Evolutionary conservation across 1,140 invertebrate species (phyloP).

Genomic region (Macrobrachium rosenbergii): DNA sequence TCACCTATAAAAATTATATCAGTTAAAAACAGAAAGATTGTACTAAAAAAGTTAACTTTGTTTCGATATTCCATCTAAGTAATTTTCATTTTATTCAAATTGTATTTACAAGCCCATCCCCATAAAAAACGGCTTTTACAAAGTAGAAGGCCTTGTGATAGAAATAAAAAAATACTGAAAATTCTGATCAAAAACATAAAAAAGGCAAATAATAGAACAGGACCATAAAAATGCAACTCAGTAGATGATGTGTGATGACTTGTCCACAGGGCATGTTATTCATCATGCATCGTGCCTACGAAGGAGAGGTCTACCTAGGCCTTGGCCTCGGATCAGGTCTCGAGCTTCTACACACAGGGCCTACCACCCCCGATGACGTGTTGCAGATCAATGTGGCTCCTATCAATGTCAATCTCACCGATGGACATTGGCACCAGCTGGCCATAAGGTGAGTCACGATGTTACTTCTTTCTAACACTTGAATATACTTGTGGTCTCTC

Average conservation of each 20-base stretch:
- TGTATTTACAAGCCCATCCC: too few species aligned
- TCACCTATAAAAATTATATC: too few species aligned
- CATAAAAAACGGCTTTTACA: too few species aligned
- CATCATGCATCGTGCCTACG: slow-evolving; percentile 56
- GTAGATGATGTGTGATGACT: too few species aligned
- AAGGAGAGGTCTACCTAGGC: slow-evolving; percentile 51
- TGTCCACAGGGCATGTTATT: slow-evolving; percentile 48
- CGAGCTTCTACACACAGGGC: slow-evolving; percentile 52
- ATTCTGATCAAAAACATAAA: too few species aligned
- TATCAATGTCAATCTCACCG: slow-evolving; percentile 53
- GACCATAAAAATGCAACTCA: neutral
- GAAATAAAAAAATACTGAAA: too few species aligned
- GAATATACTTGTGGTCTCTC: neutral
- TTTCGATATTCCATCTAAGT: too few species aligned
- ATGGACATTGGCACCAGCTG: slow-evolving; percentile 50
- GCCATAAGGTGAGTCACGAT: slow-evolving; percentile 36
- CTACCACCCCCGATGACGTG: slow-evolving; percentile 30
- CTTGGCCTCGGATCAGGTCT: slow-evolving; percentile 46
- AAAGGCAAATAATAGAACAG: too few species aligned
- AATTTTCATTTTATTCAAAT: too few species aligned
- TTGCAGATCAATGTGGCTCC: slow-evolving; percentile 48
- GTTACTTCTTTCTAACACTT: neutral
- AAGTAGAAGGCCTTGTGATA: too few species aligned
- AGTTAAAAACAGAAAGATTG: too few species aligned
- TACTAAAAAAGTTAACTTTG: too few species aligned